Percentiles rank a stretch among this genome's conserved stretches.
These are phyloP conservation scores for Girardinichthys multiradiatus DNA, from an alignment of 2,113 vertebrate species.

Conservation along the genomic window DNA sequence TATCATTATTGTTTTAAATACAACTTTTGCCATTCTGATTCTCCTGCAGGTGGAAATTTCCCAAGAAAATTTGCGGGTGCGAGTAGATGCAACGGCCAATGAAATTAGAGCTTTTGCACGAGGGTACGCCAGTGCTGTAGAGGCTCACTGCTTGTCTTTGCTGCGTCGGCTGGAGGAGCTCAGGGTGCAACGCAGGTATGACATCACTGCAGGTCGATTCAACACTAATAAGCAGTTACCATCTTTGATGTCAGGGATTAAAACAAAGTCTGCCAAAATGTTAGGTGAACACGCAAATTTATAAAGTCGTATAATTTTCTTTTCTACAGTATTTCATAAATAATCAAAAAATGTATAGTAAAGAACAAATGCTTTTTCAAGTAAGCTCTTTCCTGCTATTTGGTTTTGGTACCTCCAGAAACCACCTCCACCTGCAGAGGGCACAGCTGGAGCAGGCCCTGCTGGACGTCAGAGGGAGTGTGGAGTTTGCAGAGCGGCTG, in stretches of 20 bases:
- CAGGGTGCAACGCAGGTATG: constrained; percentile 76
- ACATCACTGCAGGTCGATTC: background rate
- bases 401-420: constrained; percentile 59
- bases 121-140: constrained; percentile 83
- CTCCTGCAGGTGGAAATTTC: constrained; percentile 67
- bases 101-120: constrained; percentile 83
- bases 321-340: too few relatives aligned
- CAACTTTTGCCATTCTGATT: background rate
- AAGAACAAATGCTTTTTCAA: too few relatives aligned
- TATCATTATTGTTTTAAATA: background rate
- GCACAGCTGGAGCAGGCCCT: constrained; percentile 89
- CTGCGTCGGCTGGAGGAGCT: constrained; percentile 86
- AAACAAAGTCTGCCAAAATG: too few relatives aligned
- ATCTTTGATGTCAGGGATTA: too few relatives aligned
- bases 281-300: too few relatives aligned
- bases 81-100: constrained; percentile 62
- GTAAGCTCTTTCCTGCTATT: background rate
- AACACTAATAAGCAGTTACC: too few relatives aligned
- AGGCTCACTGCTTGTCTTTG: constrained; percentile 84
- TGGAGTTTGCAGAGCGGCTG: constrained; percentile 87
- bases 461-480: constrained; percentile 80
- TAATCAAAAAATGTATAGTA: background rate
- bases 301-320: too few relatives aligned
- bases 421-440: constrained; percentile 86
- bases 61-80: constrained; percentile 68